Conservation (phyloP, 1,140 invertebrate species). For the Drosophila yakuba region DNA sequence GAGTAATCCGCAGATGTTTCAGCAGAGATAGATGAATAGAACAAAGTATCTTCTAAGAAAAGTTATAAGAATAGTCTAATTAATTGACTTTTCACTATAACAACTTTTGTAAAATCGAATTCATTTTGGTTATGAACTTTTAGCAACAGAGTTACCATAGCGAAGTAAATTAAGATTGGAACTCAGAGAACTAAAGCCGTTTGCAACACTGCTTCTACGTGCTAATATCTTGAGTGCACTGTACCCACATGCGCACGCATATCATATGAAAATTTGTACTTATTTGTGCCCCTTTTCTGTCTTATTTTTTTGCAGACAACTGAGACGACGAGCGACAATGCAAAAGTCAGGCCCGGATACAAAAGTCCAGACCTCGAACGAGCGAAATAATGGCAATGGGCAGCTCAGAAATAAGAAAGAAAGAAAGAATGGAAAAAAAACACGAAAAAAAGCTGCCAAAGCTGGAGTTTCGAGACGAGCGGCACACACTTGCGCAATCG, state of each 20-base stretch:
- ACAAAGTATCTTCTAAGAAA: not conserved
- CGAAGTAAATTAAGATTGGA: not conserved
- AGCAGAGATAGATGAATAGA: not conserved
- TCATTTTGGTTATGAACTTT: too few species aligned
- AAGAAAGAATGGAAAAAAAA: conserved; percentile 3
- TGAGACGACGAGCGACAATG: conserved; percentile 76
- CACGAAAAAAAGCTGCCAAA: conserved; percentile 6
- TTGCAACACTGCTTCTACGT: conserved; percentile 2
- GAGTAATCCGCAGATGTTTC: not conserved
- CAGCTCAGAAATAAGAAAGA: conserved; percentile 22
- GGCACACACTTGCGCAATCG: conserved; percentile 69
- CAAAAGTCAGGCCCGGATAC: conserved; percentile 64
- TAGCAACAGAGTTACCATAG: not conserved
- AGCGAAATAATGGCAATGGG: conserved; percentile 62
- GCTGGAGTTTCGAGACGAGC: conserved; percentile 31
- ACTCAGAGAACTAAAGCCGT: not conserved
- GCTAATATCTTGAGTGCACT: conserved; percentile 1
- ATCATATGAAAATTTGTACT: conserved; percentile 33
- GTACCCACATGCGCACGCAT: conserved; percentile 14
- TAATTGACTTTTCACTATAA: too few species aligned
- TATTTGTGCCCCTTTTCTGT: conserved; percentile 68
- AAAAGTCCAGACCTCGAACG: conserved; percentile 12
- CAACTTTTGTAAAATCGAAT: too few species aligned
- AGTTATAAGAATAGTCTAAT: too few species aligned
- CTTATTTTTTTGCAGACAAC: conserved; percentile 55